Evolutionary conservation across 2,797 vertebrate species (phyloP).

Genomic region (Karalla daura): DNA sequence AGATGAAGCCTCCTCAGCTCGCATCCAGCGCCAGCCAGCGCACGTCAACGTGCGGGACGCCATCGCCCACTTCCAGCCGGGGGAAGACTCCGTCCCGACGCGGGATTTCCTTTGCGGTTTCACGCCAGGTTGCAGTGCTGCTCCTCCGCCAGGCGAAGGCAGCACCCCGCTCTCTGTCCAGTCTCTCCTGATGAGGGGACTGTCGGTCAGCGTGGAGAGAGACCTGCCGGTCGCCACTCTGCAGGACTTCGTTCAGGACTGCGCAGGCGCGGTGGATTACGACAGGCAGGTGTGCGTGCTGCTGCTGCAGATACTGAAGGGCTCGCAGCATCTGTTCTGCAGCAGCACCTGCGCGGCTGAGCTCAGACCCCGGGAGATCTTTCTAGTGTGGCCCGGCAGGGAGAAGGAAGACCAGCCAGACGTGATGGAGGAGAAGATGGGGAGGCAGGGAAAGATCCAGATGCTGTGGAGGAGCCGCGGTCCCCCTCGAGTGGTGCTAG

Average conservation of each 20-base stretch:
- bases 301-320: conserved; percentile 84
- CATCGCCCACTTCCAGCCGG: conserved; percentile 66
- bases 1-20: background rate
- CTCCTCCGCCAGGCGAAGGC: conserved; percentile 41
- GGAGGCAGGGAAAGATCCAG: conserved; percentile 39
- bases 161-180: conserved; percentile 47
- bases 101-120: background rate
- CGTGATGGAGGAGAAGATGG: background rate
- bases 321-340: conserved; percentile 77
- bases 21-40: conserved; percentile 9
- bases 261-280: conserved; percentile 67
- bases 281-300: conserved; percentile 81
- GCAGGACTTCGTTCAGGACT: conserved; percentile 78
- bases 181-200: conserved; percentile 62
- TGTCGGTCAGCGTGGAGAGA: conserved; percentile 61
- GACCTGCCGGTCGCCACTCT: conserved; percentile 85
- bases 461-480: conserved; percentile 67
- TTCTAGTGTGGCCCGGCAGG: conserved; percentile 75
- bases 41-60: conserved; percentile 81
- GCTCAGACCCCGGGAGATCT: conserved; percentile 77
- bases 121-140: conserved; percentile 8
- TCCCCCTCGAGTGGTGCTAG: conserved; percentile 81
- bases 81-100: background rate
- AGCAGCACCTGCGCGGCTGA: conserved; percentile 42
- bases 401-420: background rate